Evolutionary conservation across 1,140 invertebrate species (phyloP).

Genomic region (Pseudobourletiella spinata): DNA sequence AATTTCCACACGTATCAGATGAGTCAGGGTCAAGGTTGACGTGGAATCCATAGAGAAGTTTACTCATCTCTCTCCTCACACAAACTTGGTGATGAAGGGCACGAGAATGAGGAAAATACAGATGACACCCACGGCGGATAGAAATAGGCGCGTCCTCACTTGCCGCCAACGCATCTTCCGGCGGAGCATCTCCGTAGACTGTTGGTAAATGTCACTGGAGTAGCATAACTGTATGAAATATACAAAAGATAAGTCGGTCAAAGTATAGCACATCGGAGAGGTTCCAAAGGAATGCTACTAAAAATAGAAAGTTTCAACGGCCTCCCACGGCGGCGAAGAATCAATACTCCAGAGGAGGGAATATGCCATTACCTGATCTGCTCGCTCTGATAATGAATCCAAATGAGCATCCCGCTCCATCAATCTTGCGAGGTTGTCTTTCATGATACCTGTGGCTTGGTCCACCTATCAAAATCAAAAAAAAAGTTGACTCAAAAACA

Average conservation of each 20-base stretch:
- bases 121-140: slow-evolving; percentile 21
- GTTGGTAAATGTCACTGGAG: slow-evolving; percentile 27
- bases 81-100: slow-evolving; percentile 21
- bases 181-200: slow-evolving; percentile 22
- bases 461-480: slow-evolving; percentile 18
- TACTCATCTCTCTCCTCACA: too few relatives aligned
- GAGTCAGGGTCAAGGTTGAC: neutral
- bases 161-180: slow-evolving; percentile 29
- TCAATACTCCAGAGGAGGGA: too few relatives aligned
- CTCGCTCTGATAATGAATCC: slow-evolving; percentile 19
- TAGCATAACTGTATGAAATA: slow-evolving; percentile 24
- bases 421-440: slow-evolving; percentile 24
- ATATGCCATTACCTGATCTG: slow-evolving; percentile 33
- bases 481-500: too few relatives aligned
- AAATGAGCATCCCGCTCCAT: slow-evolving; percentile 26
- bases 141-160: slow-evolving; percentile 19
- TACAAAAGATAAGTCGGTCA: too few relatives aligned
- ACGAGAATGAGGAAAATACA: slow-evolving; percentile 21
- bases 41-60: too few relatives aligned
- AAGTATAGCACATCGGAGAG: too few relatives aligned
- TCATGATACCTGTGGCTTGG: slow-evolving; percentile 23
- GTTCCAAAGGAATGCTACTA: too few relatives aligned
- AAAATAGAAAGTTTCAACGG: too few relatives aligned
- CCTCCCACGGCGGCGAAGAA: too few relatives aligned
- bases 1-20: too few relatives aligned